Evolutionary conservation across 2,797 vertebrate species (phyloP), one percentile per base, ranked within the genome.

Genomic region (Acrocephalus scirpaceus): DNA sequence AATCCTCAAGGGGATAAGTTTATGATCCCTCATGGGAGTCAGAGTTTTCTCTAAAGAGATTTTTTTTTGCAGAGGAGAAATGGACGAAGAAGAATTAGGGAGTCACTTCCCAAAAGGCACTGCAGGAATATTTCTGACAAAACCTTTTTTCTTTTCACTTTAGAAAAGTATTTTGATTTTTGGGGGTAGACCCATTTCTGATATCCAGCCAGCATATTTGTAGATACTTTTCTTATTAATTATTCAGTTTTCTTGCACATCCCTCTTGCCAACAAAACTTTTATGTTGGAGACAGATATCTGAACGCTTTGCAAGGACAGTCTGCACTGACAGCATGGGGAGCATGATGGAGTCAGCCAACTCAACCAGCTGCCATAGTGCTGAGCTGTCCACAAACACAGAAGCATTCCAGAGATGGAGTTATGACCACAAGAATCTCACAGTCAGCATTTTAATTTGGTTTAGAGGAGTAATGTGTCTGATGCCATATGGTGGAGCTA

Each of bases 201-300:
- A 84, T n/a, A 84, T 40, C 26, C 40, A 88, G 47, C 16, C 42
- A 85, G 30, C 7, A 44, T 64, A 78, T 79, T 85, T 92, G 61
- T 76, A 60, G 64, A 89, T 57, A 32, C 0, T 85, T 75, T 92
- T 74, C 71, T 64, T 67, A 92, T 89, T 50, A 94, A 95, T 94
- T 93, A 92, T 95, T 96, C 40, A 95, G 26, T 64, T 85, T 87
- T 86, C 57, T 38, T 85, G 17, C 51, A 19, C 29, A 74, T 87
- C 14, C 34, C 47, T 92, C 80, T 92, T 93, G 96, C 73, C 96
- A 95, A 69, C 60, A 90, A 90, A 94, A 86, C 76, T 93, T 64
- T 96, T 88, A 90, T 30, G 9, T 17, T 94, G 90, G 88, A 97
- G 83, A 81, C 66, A 70, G 62, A 45, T 69, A 91, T 65, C 79